Base-by-base conservation (phyloP, 1,140 invertebrate genomes). In the Chionoecetes opilio region DNA sequence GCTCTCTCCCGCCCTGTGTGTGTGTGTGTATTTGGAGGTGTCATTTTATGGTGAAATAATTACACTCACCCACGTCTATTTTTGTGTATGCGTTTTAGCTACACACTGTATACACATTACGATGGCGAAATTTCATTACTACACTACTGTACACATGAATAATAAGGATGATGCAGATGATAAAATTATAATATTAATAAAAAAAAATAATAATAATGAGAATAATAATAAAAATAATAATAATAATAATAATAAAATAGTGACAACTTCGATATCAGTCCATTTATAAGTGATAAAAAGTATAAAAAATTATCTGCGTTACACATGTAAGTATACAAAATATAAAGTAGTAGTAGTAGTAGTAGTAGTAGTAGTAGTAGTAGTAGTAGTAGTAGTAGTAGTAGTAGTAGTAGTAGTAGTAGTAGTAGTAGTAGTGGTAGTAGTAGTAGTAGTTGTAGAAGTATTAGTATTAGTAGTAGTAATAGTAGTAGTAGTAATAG, bases 21-120 rank as follows among this genome's bases (percentile, higher is more conserved):
- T 75, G 63, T 75, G 63, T 75, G 11, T 1, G 41, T 46, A 14
- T 46, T 46, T 46, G 14, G 5, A 46, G 63, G 5, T 26, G 0
- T 75, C n/a, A 75, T 75, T 75, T 75, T 75, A n/a, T n/a, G 63
- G 11, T 75, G 63, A n/a, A 75, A 75, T 75, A n/a, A 75, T n/a
- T 75, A 26, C n/a, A 26, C 63, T n/a, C 63, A 8, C 63, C n/a
- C 8, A n/a, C n/a, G 26, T 75, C n/a, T 75, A 14, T 75, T 75
- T 75, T 75, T 75, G 26, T 75, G 26, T 75, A n/a, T 17, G 1
- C 26, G 63, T 75, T 53, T 53, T 53, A 53, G 21, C 46, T 53
- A 75, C 21, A n/a, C 63, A 75, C n/a, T 75, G 21, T 53, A 11
- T 53, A 53, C n/a, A n/a, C n/a, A n/a, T n/a, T n/a, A n/a, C 46